Base-by-base conservation (phyloP, 2,797 vertebrate species). In the Enteromius thamalakanensis region DNA sequence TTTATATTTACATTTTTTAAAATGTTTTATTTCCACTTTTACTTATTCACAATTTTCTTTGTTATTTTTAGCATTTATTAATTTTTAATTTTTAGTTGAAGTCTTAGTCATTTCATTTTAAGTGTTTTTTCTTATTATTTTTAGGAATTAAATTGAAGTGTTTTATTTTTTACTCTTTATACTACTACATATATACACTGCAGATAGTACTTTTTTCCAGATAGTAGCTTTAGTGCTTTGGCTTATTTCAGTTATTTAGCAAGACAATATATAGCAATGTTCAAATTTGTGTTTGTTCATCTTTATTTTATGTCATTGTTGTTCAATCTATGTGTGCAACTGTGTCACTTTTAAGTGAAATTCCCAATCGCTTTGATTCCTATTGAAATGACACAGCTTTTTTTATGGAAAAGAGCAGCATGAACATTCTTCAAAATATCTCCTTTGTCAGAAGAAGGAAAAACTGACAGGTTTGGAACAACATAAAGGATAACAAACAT, bases 361-460 rank as follows among this genome's bases (percentile, higher is more conserved):
- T n/a, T 9, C 51, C 51, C 21, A 55, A 55, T 21, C 51, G 51
- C 51, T 53, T 53, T 19, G 51, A 53, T 55, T 55, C 7, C 7
- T 9, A n/a, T 55, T 53, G 19, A 53, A 53, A 53, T 53, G 51
- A n/a, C 21, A 19, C 19, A 45, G 21, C n/a, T 69, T 69, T 69
- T n/a, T 23, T 69, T 69, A 19, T 71, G 69, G 42, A 29, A 49
- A 49, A 71, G 23, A 49, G 23, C 40, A 47, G 68, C 14, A 0
- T 47, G 45, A 47, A 47, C 69, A 47, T 71, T 71, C 69, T 29
- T 17, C 23, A 71, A 71, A 49, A 49, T 49, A 71, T 49, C 69
- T 71, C 42, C 26, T 71, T 49, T 49, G 7, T 71, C 68, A 47
- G n/a, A 47, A 70, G n/a, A 47, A 47, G 2, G 29, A 29, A 29